phyloP scores from a whole-genome alignment of 2,113 vertebrate species.

The Falco punctatus region DNA sequence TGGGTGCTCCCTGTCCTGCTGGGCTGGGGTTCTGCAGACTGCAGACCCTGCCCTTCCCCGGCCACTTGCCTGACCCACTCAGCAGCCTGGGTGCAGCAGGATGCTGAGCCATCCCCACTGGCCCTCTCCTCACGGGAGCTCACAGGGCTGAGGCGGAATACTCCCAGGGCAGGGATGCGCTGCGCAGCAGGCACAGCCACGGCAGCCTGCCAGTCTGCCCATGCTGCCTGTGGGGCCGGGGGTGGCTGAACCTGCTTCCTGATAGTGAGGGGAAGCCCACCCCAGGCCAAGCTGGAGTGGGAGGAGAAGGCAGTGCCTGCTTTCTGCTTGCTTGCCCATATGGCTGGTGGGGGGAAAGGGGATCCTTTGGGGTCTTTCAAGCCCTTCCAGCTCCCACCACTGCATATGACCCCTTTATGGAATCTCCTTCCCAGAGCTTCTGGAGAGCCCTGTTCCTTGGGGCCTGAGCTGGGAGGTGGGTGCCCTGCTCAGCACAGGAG shows the following conservation, averaged over 20 bases:
- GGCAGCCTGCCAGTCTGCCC: not conserved
- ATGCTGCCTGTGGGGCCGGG: fast-evolving
- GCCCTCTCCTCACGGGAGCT: not conserved
- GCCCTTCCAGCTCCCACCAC: not conserved
- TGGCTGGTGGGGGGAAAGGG: not conserved
- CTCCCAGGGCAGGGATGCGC: not conserved
- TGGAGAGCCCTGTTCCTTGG: not conserved
- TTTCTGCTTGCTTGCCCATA: fast-evolving
- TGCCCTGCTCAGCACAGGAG: not conserved
- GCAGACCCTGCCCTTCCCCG: not conserved
- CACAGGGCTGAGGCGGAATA: not conserved
- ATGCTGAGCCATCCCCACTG: not conserved
- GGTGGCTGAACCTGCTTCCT: not conserved
- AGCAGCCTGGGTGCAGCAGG: not conserved
- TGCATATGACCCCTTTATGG: not conserved
- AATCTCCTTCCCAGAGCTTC: not conserved
- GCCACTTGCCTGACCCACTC: fast-evolving
- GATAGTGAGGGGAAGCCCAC: fast-evolving
- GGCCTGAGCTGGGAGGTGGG: fast-evolving
- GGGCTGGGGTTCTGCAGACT: not conserved
- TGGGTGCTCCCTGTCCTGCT: not conserved
- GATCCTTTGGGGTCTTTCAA: not conserved
- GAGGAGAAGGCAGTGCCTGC: not conserved
- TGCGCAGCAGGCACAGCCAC: not conserved
- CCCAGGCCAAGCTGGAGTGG: not conserved